phyloP scores from a whole-genome alignment of 2,888 invertebrate species.

The Sinelater perroti region DNA sequence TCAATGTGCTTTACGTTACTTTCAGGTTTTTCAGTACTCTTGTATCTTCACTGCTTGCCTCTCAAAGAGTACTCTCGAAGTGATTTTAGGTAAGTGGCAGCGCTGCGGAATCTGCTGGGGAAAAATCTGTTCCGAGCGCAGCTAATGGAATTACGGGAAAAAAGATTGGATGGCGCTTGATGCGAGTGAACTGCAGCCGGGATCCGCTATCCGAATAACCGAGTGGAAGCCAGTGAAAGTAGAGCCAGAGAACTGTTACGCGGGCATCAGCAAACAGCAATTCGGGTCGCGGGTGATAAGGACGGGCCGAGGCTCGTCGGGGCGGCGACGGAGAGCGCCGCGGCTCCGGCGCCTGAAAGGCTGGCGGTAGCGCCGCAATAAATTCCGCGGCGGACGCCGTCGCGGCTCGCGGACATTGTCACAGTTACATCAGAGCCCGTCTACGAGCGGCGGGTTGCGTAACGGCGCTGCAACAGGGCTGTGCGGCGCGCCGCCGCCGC shows the following conservation, averaged over 20 bases:
- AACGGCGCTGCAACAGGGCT: constrained; percentile 18
- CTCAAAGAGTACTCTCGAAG: too few species aligned
- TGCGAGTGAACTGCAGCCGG: too few species aligned
- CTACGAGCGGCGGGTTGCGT: constrained; percentile 25
- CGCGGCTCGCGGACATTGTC: constrained; percentile 56
- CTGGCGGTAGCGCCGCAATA: constrained; percentile 56
- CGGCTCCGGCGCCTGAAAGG: constrained; percentile 52
- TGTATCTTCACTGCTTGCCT: too few species aligned
- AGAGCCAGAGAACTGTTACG: constrained; percentile 34
- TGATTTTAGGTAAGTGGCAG: too few species aligned
- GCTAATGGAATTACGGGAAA: too few species aligned
- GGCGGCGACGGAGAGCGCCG: constrained; percentile 39
- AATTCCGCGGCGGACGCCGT: constrained; percentile 55
- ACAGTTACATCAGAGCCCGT: constrained; percentile 48
- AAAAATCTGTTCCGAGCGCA: too few species aligned
- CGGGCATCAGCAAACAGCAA: constrained; percentile 29
- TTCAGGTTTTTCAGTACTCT: too few species aligned
- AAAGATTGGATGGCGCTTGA: too few species aligned
- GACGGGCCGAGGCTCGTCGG: constrained; percentile 32
- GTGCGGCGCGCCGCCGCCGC: too few species aligned
- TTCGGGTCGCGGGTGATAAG: constrained; percentile 36
- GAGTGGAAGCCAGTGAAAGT: constrained; percentile 32
- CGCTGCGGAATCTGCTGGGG: too few species aligned
- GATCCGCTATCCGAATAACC: not conserved
- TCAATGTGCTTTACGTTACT: too few species aligned